Evolutionary conservation across 1,140 invertebrate species (phyloP), one percentile per base, ranked within the genome.

Genomic region (Megalopta genalis): DNA sequence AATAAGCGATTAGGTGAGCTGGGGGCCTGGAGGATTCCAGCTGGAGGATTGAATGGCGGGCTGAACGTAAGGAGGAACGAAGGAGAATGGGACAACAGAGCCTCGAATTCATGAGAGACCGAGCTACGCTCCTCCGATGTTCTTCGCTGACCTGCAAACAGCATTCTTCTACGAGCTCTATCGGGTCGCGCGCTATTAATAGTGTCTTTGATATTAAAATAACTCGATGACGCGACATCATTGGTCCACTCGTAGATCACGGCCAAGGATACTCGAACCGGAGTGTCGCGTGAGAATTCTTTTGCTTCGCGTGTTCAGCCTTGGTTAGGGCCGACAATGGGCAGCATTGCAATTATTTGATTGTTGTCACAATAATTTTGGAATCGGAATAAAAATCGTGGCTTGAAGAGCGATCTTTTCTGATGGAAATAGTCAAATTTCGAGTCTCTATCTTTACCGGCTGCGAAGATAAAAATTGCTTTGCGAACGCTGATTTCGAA

Each of bases 121-220:
- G 65, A 77, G 73, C 80, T 59, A 71, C 73, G 76, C 77, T 83
- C 72, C 52, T 46, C 23, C 10, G 37, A 42, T 49, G 70, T 42
- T 32, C 70, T 72, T 42, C 54, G 25, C 39, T 52, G 72, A 80
- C 32, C 74, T 46, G 46, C 66, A 54, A 57, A 54, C 27, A 81
- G 42, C 37, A 77, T 81, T 81, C 66, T 81, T 68, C 49, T 62
- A 69, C 59, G 64, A 75, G 73, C 65, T 69, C 60, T 70, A 81
- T 81, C 79, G 79, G 74, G 79, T 67, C 66, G 63, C 65, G 74
- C 72, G 74, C 66, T 81, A 81, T 64, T 77, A 81, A 81, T 81
- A 81, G 65, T 8, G 74, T 49, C 74, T 76, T 80, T 81, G 79
- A 81, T 81, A 81, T 81, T 81, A 77, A 81, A 77, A 81, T 81